These are phyloP conservation scores for Drosophila prolongata DNA, from an alignment of 2,888 invertebrate species.

Conservation along the genomic window DNA sequence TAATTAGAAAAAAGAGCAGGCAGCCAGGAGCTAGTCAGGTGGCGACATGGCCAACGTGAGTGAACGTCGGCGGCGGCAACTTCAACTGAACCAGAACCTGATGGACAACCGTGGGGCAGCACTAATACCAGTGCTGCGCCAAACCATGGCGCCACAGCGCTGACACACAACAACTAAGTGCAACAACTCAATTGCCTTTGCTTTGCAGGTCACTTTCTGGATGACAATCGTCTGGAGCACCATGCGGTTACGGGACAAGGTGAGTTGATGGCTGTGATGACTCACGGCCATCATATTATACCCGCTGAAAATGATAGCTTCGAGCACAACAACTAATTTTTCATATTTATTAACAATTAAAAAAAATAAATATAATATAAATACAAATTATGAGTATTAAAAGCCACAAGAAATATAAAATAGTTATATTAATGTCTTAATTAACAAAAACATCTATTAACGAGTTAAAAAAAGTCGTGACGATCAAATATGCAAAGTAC, in stretches of 20 bases:
- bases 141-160: constrained; percentile 65
- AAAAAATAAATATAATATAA: too few relatives aligned
- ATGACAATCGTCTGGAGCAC: constrained; percentile 84
- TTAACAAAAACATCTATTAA: too few relatives aligned
- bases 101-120: constrained; percentile 77
- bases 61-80: constrained; percentile 68
- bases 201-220: constrained; percentile 84
- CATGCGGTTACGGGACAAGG: constrained; percentile 83
- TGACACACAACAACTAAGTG: constrained; percentile 64
- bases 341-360: too few relatives aligned
- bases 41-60: constrained; percentile 64
- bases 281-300: constrained; percentile 52
- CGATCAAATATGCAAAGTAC: too few relatives aligned
- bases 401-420: too few relatives aligned
- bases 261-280: constrained; percentile 58
- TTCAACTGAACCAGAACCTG: constrained; percentile 59
- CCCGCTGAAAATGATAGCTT: too few relatives aligned
- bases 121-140: constrained; percentile 54
- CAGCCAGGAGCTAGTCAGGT: constrained; percentile 37
- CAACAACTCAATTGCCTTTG: constrained; percentile 75
- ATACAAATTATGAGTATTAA: too few relatives aligned
- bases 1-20: constrained; percentile 66
- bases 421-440: too few relatives aligned
- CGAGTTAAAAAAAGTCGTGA: too few relatives aligned
- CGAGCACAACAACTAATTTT: too few relatives aligned